These are phyloP conservation scores for Nannobrachium achirus DNA, from an alignment of 2,113 vertebrate species.

Conservation along the genomic window DNA sequence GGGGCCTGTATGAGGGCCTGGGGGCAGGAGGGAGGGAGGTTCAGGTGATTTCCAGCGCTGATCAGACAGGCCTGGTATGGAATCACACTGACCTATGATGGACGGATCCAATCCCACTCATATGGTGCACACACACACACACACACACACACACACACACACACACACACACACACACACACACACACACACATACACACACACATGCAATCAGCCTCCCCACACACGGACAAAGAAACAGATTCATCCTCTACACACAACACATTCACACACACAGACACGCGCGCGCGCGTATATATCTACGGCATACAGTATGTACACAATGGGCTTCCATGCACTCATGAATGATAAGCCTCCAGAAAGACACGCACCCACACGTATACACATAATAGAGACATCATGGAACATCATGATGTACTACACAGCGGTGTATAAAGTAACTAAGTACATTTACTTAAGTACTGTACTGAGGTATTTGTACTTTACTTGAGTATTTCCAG, in stretches of 20 bases:
- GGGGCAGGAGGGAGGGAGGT: slow-evolving; percentile 46
- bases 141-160: slow-evolving; percentile 21
- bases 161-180: slow-evolving; percentile 36
- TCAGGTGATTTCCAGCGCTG: slow-evolving; percentile 56
- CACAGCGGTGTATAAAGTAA: too few species aligned
- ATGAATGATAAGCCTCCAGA: too few species aligned
- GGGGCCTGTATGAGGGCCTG: slow-evolving; percentile 14
- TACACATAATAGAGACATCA: background rate
- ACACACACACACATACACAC: slow-evolving; percentile 29
- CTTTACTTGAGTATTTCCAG: too few species aligned
- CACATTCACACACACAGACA: too few species aligned
- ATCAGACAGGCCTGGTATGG: slow-evolving; percentile 49
- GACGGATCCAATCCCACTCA: slow-evolving; percentile 75
- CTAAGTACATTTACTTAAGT: too few species aligned
- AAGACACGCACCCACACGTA: too few species aligned
- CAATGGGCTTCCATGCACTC: too few species aligned
- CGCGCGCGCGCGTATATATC: too few species aligned
- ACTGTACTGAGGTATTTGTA: too few species aligned
- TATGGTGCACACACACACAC: slow-evolving; percentile 57
- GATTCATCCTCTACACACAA: too few species aligned
- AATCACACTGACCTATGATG: slow-evolving; percentile 66
- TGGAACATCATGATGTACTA: slow-evolving; percentile 26
- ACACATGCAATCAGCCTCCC: slow-evolving; percentile 27
- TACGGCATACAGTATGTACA: too few species aligned
- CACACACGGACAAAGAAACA: slow-evolving; percentile 7